Evolutionary conservation across 1,140 invertebrate genomes (phyloP), one percentile per base, ranked within the genome.

Genomic region (Hylyphantes graminicola): DNA sequence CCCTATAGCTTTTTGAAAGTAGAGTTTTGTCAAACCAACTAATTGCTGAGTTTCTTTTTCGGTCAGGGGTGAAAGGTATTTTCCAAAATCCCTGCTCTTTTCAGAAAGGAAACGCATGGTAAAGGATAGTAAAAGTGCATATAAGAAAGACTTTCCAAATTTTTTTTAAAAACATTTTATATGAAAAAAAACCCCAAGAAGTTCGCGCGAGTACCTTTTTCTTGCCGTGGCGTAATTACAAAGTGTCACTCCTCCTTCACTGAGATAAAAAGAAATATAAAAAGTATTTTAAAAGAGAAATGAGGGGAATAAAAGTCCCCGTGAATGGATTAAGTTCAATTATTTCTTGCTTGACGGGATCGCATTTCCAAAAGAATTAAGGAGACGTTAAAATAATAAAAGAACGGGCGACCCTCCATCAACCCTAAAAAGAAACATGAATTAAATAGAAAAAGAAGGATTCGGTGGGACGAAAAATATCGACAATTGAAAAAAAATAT

Each of bases 251-350:
- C 59, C 4, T 76, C 55, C 53, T 64, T 76, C 74, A 76, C 10
- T 76, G 21, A 50, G 64, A 21, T 13, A 59, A 21, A 19, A 10
- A 4, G 11, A 2, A 12, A 15, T 15, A 64, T 51, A 19, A 64
- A 51, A 19, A 76, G 64, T 12, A 4, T 5, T 57, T 74, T 15
- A 64, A 76, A 51, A 51, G 55, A 17, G 59, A 74, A 57, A 74
- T 57, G 59, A 57, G 48, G 19, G 12, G 21, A 67, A 67, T 67
- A 67, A 67, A 67, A 67, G 15, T 6, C 6, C 74, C 15, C 74
- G 59, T 76, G 59, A 76, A 76, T 64, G 74, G 74, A 76, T 76
- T 76, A 76, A 76, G 59, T 76, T 51, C 59, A 76, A 76, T 76
- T 63, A 76, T 76, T 76, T 76, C 59, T 50, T 76, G 74, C 59